Conservation (phyloP, 2,888 invertebrate species). For the Pomacea canaliculata region DNA sequence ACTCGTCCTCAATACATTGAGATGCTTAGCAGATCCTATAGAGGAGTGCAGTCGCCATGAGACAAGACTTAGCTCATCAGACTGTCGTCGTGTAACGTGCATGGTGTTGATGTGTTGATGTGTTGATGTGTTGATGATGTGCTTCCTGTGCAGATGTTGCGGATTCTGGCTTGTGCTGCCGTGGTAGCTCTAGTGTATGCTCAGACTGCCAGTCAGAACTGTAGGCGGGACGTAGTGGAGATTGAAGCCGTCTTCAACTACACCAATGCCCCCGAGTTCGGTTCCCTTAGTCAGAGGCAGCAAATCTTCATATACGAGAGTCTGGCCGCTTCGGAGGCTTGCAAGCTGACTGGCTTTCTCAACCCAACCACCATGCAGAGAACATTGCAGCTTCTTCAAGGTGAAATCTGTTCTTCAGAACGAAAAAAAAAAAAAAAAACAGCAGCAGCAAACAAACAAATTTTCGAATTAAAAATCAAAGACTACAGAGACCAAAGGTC, state of each 20-base stretch:
- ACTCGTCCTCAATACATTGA: no score
- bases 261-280: slow-evolving; percentile 17
- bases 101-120: no score
- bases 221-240: not conserved
- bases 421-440: not conserved
- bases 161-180: no score
- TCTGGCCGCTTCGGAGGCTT: slow-evolving; percentile 24
- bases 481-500: no score
- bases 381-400: slow-evolving; percentile 18
- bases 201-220: not conserved
- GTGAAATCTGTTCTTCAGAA: not conserved
- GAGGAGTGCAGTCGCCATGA: no score
- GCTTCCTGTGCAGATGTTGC: no score
- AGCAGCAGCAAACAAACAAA: not conserved
- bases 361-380: slow-evolving; percentile 17
- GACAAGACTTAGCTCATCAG: no score
- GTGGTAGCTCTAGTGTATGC: not conserved
- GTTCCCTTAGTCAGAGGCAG: slow-evolving; percentile 18
- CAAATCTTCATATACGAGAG: slow-evolving; percentile 27
- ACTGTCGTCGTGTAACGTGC: no score
- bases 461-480: no score
- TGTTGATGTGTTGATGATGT: no score
- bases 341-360: slow-evolving; percentile 22
- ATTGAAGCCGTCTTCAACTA: slow-evolving; percentile 6
- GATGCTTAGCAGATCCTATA: no score